These are phyloP conservation scores for Timema podura DNA, from an alignment of 2,888 invertebrate genomes.

Conservation along the genomic window DNA sequence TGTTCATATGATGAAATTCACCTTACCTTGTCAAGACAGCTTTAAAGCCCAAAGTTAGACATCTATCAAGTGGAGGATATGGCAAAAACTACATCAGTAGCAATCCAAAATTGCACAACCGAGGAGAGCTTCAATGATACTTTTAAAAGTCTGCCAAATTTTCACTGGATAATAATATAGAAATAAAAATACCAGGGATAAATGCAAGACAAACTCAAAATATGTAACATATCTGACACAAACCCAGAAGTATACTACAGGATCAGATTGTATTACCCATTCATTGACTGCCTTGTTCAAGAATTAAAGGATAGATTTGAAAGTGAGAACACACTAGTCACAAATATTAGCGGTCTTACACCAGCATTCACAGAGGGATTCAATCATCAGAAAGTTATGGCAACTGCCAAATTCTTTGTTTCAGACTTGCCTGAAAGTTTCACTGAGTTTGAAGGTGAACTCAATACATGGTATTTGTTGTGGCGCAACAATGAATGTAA, in stretches of 20 bases:
- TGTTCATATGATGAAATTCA: constrained; percentile 1
- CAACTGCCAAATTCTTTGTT: constrained; percentile 7
- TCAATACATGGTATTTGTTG: constrained; percentile 6
- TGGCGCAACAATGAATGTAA: background rate
- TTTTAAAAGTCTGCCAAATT: background rate
- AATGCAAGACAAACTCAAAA: background rate
- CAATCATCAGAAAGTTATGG: background rate
- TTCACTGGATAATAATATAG: background rate
- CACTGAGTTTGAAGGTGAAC: constrained; percentile 1
- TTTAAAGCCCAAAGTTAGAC: background rate
- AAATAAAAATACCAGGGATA: background rate
- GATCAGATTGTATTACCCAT: constrained; percentile 1
- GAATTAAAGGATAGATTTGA: constrained; percentile 8
- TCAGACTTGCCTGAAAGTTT: constrained; percentile 14
- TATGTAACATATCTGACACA: constrained; percentile 9
- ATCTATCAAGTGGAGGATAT: background rate
- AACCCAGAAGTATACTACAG: constrained; percentile 10
- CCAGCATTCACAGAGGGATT: constrained; percentile 4
- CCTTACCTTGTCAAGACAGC: background rate
- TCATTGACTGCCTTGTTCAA: constrained; percentile 10
- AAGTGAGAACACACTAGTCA: background rate
- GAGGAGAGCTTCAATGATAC: background rate
- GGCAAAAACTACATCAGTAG: background rate
- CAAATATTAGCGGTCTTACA: constrained; percentile 2
- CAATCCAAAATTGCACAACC: background rate